Conservation (phyloP, 2,888 invertebrate species). For the Apoderus coryli region DNA sequence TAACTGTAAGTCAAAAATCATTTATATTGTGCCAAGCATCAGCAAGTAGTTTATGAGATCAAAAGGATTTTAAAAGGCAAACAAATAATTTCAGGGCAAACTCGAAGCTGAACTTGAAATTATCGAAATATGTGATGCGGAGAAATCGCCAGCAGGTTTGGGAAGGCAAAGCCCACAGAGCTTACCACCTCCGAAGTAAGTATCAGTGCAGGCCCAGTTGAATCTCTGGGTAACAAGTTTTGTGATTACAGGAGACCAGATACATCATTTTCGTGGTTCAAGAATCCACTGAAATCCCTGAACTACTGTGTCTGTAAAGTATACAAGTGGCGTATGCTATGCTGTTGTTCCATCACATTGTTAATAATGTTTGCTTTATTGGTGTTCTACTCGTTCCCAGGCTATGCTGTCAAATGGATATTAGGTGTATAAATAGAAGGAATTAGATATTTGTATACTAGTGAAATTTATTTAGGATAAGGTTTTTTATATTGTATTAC, state of each 20-base stretch:
- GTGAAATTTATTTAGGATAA: no score
- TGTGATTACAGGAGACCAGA: constrained; percentile 41
- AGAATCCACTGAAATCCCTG: constrained; percentile 38
- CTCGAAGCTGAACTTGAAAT: constrained; percentile 53
- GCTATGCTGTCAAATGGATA: constrained; percentile 35
- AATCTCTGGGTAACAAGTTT: no score
- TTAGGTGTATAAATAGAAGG: constrained; percentile 25
- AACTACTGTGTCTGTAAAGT: constrained; percentile 29
- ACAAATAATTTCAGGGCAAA: constrained; percentile 45
- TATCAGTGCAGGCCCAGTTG: background rate
- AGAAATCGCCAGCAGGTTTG: constrained; percentile 44
- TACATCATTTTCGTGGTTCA: constrained; percentile 44
- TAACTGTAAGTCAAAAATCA: constrained; percentile 27
- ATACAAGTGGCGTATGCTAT: constrained; percentile 32
- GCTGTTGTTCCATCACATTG: constrained; percentile 25
- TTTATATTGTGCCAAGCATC: no score
- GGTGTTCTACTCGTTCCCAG: constrained; percentile 36
- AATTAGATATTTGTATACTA: no score
- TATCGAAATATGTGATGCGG: constrained; percentile 43
- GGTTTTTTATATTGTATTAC: no score
- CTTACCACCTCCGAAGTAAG: constrained; percentile 48
- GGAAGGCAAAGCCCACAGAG: constrained; percentile 48
- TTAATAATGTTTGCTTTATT: constrained; percentile 27
- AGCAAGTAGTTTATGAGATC: no score
- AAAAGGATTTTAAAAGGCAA: no score